Percentiles rank a stretch among this genome's conserved stretches.
Conservation (phyloP, 2,888 invertebrate species). For the Ceraclea dissimilis region DNA sequence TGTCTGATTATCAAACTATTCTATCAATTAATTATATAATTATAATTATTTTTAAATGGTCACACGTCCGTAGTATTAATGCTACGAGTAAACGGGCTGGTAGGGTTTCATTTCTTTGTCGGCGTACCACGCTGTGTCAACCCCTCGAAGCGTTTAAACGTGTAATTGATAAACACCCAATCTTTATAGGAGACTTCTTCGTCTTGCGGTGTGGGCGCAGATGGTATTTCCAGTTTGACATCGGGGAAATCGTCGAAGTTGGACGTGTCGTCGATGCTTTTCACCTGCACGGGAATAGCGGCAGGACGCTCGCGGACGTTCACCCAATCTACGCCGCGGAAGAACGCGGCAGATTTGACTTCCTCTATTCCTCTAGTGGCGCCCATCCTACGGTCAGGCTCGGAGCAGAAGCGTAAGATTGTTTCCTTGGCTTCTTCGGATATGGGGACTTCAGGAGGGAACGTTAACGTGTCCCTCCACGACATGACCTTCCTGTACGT, state of each 20-base stretch:
- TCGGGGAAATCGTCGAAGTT: constrained; percentile 99
- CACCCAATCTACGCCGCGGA: constrained; percentile 97
- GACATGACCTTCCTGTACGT: constrained; percentile 95
- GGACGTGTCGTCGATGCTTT: constrained; percentile 98
- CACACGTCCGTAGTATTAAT: too few species aligned
- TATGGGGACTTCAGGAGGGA: constrained; percentile 98
- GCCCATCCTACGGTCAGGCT: constrained; percentile 82
- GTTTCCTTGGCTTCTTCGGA: constrained; percentile 96
- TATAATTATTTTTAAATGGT: too few species aligned
- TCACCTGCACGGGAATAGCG: constrained; percentile 95
- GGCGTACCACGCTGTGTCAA: constrained; percentile 84
- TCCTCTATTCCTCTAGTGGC: constrained; percentile 88
- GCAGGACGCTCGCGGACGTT: constrained; percentile 98
- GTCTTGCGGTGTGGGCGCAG: constrained; percentile 82
- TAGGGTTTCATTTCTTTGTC: constrained; percentile 62
- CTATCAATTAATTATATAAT: too few species aligned
- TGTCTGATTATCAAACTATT: too few species aligned
- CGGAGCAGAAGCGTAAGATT: constrained; percentile 94
- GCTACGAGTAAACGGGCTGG: too few species aligned
- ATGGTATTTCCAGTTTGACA: constrained; percentile 94
- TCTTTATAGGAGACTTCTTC: constrained; percentile 92
- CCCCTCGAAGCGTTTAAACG: constrained; percentile 98
- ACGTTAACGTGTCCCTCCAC: constrained; percentile 96
- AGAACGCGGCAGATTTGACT: constrained; percentile 87
- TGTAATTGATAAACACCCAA: constrained; percentile 99